These are phyloP conservation scores for Nematostella vectensis DNA, from an alignment of 92 coral and sea anemone species.

Conservation along the genomic window DNA sequence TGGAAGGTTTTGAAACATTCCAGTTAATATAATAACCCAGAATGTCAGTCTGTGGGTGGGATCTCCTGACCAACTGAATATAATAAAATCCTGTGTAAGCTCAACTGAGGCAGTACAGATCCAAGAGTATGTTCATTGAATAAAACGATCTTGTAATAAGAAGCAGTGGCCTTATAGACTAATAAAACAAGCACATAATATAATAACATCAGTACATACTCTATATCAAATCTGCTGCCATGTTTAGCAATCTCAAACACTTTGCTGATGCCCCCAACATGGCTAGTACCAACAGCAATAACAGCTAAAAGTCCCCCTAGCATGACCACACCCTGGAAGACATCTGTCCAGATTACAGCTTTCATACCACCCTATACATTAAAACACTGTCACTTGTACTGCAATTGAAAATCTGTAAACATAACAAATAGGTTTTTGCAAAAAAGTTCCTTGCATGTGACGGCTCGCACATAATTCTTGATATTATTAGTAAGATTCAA, in stretches of 20 bases:
- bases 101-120: no score
- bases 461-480: no score
- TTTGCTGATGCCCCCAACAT: constrained; percentile 46
- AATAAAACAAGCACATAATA: no score
- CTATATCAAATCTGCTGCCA: constrained; percentile 40
- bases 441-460: no score
- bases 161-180: no score
- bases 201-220: no score
- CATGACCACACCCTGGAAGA: constrained; percentile 63
- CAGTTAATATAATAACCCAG: constrained; percentile 43
- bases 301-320: constrained; percentile 35
- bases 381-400: background rate
- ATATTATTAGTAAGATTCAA: no score
- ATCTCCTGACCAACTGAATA: constrained; percentile 45
- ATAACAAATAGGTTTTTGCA: no score
- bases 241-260: constrained; percentile 45
- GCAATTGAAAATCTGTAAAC: no score
- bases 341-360: constrained; percentile 74
- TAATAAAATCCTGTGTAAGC: no score
- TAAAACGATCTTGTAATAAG: no score
- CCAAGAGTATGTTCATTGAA: no score
- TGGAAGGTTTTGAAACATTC: constrained; percentile 57
- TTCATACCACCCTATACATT: constrained; percentile 59
- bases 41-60: constrained; percentile 47
- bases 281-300: constrained; percentile 40